Evolutionary conservation across 2,113 vertebrate species (phyloP).

Genomic region (Pedionomus torquatus): DNA sequence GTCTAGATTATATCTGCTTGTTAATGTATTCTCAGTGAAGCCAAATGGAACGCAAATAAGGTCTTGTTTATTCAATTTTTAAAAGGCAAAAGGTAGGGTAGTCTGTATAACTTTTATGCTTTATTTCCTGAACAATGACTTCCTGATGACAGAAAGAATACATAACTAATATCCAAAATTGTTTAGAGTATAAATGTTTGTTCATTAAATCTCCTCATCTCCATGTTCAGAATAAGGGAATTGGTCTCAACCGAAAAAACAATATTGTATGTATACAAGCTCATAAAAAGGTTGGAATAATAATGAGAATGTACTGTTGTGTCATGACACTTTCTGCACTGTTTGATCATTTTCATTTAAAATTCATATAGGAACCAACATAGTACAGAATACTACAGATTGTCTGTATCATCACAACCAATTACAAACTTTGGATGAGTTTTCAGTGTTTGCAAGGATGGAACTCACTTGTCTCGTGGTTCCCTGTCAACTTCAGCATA

Average conservation of each 20-base stretch:
- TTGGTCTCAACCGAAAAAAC: background rate
- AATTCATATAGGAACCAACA: background rate
- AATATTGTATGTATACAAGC: background rate
- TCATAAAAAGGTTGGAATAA: background rate
- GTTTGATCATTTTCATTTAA: background rate
- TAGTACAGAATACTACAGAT: background rate
- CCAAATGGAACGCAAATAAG: background rate
- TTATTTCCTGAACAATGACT: background rate
- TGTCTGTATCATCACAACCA: background rate
- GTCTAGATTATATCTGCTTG: background rate
- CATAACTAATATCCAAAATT: background rate
- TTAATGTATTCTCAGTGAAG: conserved; percentile 4
- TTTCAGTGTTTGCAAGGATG: background rate
- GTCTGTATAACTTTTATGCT: background rate
- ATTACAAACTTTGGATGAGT: background rate
- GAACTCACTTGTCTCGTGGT: background rate
- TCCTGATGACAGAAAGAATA: background rate
- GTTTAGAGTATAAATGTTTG: background rate
- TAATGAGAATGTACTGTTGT: background rate
- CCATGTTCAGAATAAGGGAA: background rate
- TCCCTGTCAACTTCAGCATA: background rate
- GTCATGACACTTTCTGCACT: background rate
- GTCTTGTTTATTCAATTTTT: background rate
- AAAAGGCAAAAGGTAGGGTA: background rate
- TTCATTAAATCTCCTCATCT: background rate